Conservation (phyloP, 2,888 invertebrate species). For the Subacronicta megacephala region DNA sequence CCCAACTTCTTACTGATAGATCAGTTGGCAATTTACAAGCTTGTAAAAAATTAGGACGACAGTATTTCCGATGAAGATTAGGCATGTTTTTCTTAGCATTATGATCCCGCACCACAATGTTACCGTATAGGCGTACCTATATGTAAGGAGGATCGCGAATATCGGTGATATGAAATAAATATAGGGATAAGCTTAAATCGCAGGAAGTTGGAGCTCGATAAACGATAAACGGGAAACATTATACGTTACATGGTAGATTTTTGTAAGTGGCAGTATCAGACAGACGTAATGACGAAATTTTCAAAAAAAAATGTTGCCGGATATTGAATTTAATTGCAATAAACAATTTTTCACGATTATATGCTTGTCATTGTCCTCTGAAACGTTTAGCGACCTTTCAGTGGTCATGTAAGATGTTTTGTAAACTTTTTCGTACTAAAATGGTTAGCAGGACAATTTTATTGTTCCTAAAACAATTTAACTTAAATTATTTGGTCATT, state of each 20-base stretch:
- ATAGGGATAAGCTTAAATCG: not conserved
- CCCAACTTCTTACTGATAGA: no score
- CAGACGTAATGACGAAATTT: conserved; percentile 1
- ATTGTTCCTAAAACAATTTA: conserved; percentile 11
- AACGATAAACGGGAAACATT: not conserved
- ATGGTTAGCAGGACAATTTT: conserved; percentile 4
- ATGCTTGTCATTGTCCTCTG: conserved; percentile 28
- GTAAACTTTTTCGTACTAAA: no score
- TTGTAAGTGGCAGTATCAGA: not conserved
- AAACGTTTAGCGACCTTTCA: conserved; percentile 48
- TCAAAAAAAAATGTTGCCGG: no score
- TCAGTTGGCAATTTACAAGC: no score
- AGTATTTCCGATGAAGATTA: no score
- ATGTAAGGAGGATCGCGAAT: not conserved
- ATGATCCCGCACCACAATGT: not conserved
- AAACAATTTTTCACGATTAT: conserved; percentile 47
- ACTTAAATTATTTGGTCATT: no score
- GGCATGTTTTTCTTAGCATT: not conserved
- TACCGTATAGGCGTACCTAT: no score
- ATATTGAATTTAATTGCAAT: conserved; percentile 43
- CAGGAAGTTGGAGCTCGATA: not conserved
- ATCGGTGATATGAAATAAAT: not conserved
- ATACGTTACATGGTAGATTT: not conserved
- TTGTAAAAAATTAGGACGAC: no score
- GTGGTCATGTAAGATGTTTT: no score